Base-by-base conservation (phyloP, 2,888 invertebrate genomes). In the Alentia gelatinosa region DNA sequence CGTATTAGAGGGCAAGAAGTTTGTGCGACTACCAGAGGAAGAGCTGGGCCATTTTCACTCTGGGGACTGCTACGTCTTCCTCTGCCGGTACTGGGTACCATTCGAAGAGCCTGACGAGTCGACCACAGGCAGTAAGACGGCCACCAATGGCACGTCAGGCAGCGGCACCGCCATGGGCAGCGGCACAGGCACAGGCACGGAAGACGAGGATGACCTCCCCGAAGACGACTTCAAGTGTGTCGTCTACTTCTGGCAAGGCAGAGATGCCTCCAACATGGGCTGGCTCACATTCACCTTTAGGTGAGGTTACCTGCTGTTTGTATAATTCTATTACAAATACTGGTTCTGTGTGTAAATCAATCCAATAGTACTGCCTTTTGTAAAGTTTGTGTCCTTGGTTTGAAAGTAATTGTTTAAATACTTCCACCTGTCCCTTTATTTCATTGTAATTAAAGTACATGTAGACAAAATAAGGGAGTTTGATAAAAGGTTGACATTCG, bases 221-320 rank as follows among this genome's bases (percentile, higher is more conserved):
- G 97, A 97, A 94, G 97, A 97, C 93, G 98, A 98, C 95, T 98
- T 98, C 94, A 98, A 98, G 95, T 99, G 99, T 96, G 98, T 99
- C 86, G 99, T 99, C n/a, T 99, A 99, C 96, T 99, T 99, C 97
- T 99, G 99, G 99, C 99, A 99, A 96, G 99, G 99, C 0, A 94
- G 97, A 47, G 98, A 98, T 95, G 99, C 99, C 1, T 98, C 98
- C 92, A 99, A 99, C 96, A 99, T 99, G 99, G 99, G 99, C 91
- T 99, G 99, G 99, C 97, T 99, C 0, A 99, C 99, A 0, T 99
- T 99, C 96, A 99, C 99, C 0, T 99, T 99, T 96, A 99, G 98
- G 94, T 97, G 93, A 33, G 89, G 9, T n/a, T 19, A 56, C 12
- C n/a, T 56, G n/a, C n/a, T n/a, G 56, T 56, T 56, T 42, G 47